These are phyloP conservation scores for Podarcis siculus DNA, from an alignment of 2,797 vertebrate genomes.

Conservation along the genomic window DNA sequence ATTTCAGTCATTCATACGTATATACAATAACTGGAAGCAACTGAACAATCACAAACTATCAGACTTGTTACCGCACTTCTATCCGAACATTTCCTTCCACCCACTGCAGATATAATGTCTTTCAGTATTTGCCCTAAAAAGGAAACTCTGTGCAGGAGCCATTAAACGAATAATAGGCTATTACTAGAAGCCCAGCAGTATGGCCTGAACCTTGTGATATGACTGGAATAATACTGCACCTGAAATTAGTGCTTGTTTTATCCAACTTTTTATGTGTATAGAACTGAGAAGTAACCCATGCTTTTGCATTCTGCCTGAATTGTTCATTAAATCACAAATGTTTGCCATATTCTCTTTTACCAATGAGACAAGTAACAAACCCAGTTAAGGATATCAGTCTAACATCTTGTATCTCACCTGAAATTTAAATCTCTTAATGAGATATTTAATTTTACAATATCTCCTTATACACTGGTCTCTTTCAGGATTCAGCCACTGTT, in stretches of 20 bases:
- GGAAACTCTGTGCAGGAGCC: neutral
- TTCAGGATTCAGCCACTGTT: no score
- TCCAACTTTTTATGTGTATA: neutral
- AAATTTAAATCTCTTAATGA: neutral
- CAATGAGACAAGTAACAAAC: neutral
- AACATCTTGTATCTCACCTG: neutral
- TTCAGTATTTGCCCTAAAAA: neutral
- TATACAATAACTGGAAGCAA: neutral
- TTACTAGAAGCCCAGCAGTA: neutral
- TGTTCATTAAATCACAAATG: neutral
- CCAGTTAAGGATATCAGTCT: neutral
- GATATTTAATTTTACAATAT: neutral
- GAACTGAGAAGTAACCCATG: neutral
- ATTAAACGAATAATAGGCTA: neutral
- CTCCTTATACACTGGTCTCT: neutral
- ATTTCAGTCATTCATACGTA: neutral
- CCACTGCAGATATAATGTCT: neutral
- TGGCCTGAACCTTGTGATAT: neutral
- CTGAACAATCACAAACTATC: neutral
- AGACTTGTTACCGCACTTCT: neutral
- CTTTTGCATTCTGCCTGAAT: neutral
- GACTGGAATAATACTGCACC: neutral
- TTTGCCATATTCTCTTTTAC: neutral
- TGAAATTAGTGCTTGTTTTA: neutral
- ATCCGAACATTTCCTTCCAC: neutral